Percentiles rank a stretch among this genome's conserved stretches.
phyloP scores from a whole-genome alignment of 2,888 invertebrate genomes.

The Lagria hirta region DNA sequence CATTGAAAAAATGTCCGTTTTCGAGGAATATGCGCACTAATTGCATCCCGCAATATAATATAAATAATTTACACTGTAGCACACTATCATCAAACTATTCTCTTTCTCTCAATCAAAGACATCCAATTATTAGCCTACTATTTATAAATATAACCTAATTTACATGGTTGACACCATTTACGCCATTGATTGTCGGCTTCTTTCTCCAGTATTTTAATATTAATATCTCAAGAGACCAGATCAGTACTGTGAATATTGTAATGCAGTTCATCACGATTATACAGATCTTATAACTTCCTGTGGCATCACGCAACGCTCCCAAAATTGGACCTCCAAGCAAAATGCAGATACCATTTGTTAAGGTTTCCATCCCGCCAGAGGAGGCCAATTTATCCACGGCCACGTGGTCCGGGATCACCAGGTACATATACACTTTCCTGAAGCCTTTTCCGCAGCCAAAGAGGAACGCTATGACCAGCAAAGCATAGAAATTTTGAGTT shows the following conservation, averaged over 20 bases:
- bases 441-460: conserved; percentile 70
- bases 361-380: conserved; percentile 61
- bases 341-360: conserved; percentile 11
- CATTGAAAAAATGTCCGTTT: too few relatives aligned
- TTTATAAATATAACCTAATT: too few relatives aligned
- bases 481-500: conserved; percentile 17
- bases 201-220: conserved; percentile 3
- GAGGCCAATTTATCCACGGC: conserved; percentile 66
- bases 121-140: too few relatives aligned
- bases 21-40: too few relatives aligned
- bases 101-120: too few relatives aligned
- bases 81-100: too few relatives aligned
- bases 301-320: conserved; percentile 11
- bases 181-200: too few relatives aligned
- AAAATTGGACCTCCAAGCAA: conserved; percentile 13
- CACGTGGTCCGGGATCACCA: conserved; percentile 69
- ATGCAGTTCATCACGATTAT: conserved; percentile 13
- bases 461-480: conserved; percentile 55
- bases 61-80: too few relatives aligned
- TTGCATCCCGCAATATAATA: too few relatives aligned
- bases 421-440: conserved; percentile 67
- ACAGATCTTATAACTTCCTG: conserved; percentile 9
- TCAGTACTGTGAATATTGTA: conserved; percentile 5
- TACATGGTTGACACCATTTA: too few relatives aligned
- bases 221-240: conserved; percentile 7